Evolutionary conservation across 2,113 vertebrate genomes (phyloP).

Genomic region (Xyliphius kryptos): DNA sequence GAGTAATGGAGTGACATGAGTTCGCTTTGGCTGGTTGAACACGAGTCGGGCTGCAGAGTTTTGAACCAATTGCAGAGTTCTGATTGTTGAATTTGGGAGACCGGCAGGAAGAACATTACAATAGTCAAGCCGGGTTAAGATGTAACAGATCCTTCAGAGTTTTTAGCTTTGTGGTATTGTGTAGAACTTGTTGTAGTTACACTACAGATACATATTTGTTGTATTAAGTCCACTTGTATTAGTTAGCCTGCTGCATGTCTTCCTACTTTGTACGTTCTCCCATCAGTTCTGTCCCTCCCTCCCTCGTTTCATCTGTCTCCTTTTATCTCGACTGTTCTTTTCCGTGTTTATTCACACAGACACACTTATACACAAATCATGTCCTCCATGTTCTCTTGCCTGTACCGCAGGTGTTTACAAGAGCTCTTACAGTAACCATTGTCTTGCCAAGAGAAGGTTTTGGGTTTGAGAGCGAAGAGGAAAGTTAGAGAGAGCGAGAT

Average conservation of each 20-base stretch:
- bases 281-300: no score
- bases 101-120: no score
- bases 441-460: slow-evolving; percentile 5
- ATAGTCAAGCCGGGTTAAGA: no score
- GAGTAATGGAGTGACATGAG: no score
- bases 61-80: no score
- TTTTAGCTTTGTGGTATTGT: no score
- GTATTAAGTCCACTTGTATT: no score
- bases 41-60: no score
- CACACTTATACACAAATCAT: slow-evolving; percentile 15
- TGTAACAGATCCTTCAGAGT: slow-evolving; percentile 8
- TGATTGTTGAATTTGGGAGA: no score
- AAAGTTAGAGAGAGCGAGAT: background rate
- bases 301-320: background rate
- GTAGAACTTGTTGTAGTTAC: no score
- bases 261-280: background rate
- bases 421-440: background rate
- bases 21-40: no score
- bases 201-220: background rate
- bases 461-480: no score
- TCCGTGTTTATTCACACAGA: background rate
- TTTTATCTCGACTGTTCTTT: slow-evolving; percentile 1
- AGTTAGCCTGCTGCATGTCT: background rate
- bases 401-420: slow-evolving; percentile 12
- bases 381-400: slow-evolving; percentile 5